Base-by-base conservation (phyloP, 2,797 vertebrate genomes). In the Falco concolor region DNA sequence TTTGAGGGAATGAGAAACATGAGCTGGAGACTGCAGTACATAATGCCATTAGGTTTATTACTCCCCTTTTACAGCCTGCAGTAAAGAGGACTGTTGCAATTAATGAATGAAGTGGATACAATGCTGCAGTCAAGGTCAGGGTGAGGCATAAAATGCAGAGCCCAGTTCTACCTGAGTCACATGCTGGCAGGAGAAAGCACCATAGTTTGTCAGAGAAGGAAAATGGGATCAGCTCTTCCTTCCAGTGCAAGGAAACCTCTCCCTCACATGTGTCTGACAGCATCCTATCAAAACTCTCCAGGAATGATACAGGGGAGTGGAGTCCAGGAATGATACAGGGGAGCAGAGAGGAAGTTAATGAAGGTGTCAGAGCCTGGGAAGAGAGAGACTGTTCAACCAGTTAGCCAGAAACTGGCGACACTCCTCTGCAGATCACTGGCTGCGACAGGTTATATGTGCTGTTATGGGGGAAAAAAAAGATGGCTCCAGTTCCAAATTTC, bases 11-110 rank as follows among this genome's bases (percentile, higher is more conserved):
- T 84, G 68, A 93, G 64, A 85, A 87, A 68, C 49, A 24, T n/a
- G 54, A 91, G 34, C 65, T 83, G 45, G 40, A 90, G 34, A 75
- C 74, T 77, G 47, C 56, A 61, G 36, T 54, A 54, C 32, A 36
- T 85, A 85, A 94, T 73, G 25, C 65, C 69, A 70, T 94, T 91
- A 91, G 25, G 79, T 87, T 95, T 87, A 87, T 93, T 95, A 36
- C 72, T 90, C 16, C 14, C 25, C 5, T 76, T 92, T 85, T 83
- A 89, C 42, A 87, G 61, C 68, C 72, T 24, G 1, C 81, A 78
- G 45, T 78, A 85, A 93, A 90, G 36, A 61, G n/a, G 44, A 63
- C 30, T 69, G 60, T 42, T 81, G 79, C 84, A 69, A 30, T 92
- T 93, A 95, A 74, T 83, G 53, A 94, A 91, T 68, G 22, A 95